A percentile compares a stretch with the other conserved stretches of the same genome.
phyloP scores from a whole-genome alignment of 2,888 invertebrate genomes.

The Mimachlamys varia region DNA sequence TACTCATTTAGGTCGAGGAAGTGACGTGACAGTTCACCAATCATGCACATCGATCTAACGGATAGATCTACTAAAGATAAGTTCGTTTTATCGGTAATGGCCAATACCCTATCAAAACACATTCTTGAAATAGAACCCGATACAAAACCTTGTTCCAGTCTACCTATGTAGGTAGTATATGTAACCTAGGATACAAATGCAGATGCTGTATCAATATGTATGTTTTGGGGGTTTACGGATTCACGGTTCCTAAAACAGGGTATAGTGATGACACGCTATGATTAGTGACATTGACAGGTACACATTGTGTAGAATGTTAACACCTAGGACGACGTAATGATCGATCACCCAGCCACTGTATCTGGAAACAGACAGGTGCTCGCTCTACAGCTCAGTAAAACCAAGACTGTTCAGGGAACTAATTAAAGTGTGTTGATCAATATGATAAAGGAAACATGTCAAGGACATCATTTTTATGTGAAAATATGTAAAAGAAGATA shows the following conservation, averaged over 20 bases:
- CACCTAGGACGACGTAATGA: neutral
- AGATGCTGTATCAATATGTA: neutral
- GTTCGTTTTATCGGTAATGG: neutral
- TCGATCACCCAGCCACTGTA: neutral
- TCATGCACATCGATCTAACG: too few species aligned
- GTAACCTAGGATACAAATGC: too few species aligned
- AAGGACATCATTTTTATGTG: too few species aligned
- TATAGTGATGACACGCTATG: neutral
- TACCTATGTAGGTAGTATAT: too few species aligned
- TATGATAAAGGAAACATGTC: too few species aligned
- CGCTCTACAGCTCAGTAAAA: too few species aligned
- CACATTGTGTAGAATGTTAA: neutral
- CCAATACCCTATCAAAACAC: neutral
- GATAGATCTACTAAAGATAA: too few species aligned
- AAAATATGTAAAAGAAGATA: too few species aligned
- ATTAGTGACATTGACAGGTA: neutral
- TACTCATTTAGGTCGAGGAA: neutral
- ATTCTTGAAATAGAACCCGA: neutral
- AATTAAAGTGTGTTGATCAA: too few species aligned
- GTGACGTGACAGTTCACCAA: neutral
- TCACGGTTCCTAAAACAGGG: too few species aligned
- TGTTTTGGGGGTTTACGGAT: neutral
- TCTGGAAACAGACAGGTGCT: neutral
- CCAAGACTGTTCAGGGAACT: too few species aligned
- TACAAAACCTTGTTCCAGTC: neutral